Percentiles rank a stretch among this genome's conserved stretches.
phyloP scores from a whole-genome alignment of 2,797 vertebrate species.

The Thunnus albacares region DNA sequence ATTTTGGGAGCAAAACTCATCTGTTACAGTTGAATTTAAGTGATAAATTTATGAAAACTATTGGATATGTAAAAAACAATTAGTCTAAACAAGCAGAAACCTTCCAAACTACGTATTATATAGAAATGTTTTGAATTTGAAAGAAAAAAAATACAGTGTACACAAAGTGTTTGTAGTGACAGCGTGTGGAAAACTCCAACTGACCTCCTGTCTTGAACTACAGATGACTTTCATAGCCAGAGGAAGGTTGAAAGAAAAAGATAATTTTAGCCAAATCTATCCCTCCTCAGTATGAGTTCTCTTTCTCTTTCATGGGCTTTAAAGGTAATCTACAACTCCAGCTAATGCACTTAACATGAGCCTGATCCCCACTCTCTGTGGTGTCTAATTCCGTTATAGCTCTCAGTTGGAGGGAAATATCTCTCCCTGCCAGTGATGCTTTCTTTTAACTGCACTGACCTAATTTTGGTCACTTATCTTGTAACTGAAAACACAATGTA shows the following conservation, averaged over 20 bases:
- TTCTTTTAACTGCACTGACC: constrained; percentile 74
- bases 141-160: background rate
- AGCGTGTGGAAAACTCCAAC: constrained; percentile 31
- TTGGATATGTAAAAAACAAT: constrained; percentile 7
- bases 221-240: constrained; percentile 41
- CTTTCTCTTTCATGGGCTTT: constrained; percentile 67
- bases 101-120: background rate
- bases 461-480: constrained; percentile 78
- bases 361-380: constrained; percentile 74
- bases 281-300: constrained; percentile 39
- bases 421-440: constrained; percentile 69
- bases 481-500: constrained; percentile 65
- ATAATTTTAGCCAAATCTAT: constrained; percentile 26
- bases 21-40: background rate
- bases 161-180: background rate
- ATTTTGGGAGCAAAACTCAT: background rate
- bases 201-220: constrained; percentile 52
- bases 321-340: constrained; percentile 69
- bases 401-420: constrained; percentile 74
- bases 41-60: background rate
- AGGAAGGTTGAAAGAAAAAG: constrained; percentile 15
- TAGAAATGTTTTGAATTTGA: constrained; percentile 3
- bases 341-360: constrained; percentile 71
- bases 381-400: constrained; percentile 68
- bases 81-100: background rate